Conservation (phyloP, 1,140 invertebrate species). For the Branchinecta lindahli region DNA sequence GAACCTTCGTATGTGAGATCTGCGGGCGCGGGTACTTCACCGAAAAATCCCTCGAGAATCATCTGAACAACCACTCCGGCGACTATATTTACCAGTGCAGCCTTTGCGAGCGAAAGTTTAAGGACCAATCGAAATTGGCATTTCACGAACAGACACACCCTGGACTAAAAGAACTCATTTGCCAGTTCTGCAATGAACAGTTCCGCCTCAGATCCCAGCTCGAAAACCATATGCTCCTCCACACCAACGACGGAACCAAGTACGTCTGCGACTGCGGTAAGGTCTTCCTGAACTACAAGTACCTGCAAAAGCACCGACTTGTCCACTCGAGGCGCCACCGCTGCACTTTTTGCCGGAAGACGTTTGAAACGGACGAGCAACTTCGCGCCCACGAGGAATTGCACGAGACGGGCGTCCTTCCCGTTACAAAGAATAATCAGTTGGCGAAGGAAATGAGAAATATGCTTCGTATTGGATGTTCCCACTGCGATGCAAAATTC, state of each 20-base stretch:
- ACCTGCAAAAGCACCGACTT: not conserved
- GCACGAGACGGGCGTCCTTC: not conserved
- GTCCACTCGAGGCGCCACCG: not conserved
- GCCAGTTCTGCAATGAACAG: not conserved
- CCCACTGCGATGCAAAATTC: not conserved
- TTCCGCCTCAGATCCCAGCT: not conserved
- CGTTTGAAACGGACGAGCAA: not conserved
- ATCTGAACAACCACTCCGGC: not conserved
- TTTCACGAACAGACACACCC: not conserved
- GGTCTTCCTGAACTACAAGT: not conserved
- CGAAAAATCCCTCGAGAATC: not conserved
- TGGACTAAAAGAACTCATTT: not conserved
- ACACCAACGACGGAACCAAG: not conserved
- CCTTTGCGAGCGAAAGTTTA: not conserved
- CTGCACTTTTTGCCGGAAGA: not conserved
- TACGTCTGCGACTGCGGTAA: constrained; percentile 1
- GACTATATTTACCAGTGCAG: not conserved
- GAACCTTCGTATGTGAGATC: not conserved
- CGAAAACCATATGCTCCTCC: not conserved
- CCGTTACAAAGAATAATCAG: not conserved
- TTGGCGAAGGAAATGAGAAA: not conserved
- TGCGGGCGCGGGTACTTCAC: not conserved
- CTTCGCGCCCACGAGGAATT: not conserved
- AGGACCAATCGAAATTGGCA: not conserved
- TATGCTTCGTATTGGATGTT: not conserved